Evolutionary conservation across 2,888 invertebrate genomes (phyloP), one percentile per base, ranked within the genome.

Genomic region (Metellina segmentata): DNA sequence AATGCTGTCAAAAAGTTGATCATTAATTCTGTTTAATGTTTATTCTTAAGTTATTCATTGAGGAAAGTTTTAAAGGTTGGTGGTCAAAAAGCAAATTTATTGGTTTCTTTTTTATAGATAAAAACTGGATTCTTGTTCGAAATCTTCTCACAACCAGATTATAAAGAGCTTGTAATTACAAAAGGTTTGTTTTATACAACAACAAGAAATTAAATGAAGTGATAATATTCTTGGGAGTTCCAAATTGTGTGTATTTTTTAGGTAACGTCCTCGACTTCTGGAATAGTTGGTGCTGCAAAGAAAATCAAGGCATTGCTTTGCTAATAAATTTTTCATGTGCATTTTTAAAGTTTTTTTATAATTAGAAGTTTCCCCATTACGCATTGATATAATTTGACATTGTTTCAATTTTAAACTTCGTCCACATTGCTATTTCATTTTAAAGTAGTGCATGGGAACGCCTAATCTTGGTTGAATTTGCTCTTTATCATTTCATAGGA

Each of bases 61-160:
- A 78, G 82, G 83, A 83, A 81, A 79, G 74, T 74, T 69, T 85
- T 79, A 81, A 90, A 86, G 91, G 83, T 81, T 92, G 88, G 83
- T 85, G 85, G 91, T 87, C 85, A 88, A 89, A 89, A 89, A 92
- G 85, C 88, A 92, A 92, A 88, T 89, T 92, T 88, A 92, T 92
- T 92, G 91, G 89, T 92, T 92, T 92, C 91, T 92, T 92, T 92
- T 92, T 92, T 92, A 92, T 92, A 92, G 91, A 92, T 92, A 89
- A 89, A 53, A 81, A 74, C 91, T 92, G 91, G 91, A 92, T 71
- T 92, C 91, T 92, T 85, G 88, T 92, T 92, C 78, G 91, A 79
- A 89, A 79, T 77, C 91, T 85, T 89, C 88, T 72, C 81, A 92
- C 91, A 86, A 81, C 91, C 88, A 85, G 91, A 92, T 92, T 89